Evolutionary conservation across 2,797 vertebrate species (phyloP).

Genomic region (Petrocephalus sullivani): DNA sequence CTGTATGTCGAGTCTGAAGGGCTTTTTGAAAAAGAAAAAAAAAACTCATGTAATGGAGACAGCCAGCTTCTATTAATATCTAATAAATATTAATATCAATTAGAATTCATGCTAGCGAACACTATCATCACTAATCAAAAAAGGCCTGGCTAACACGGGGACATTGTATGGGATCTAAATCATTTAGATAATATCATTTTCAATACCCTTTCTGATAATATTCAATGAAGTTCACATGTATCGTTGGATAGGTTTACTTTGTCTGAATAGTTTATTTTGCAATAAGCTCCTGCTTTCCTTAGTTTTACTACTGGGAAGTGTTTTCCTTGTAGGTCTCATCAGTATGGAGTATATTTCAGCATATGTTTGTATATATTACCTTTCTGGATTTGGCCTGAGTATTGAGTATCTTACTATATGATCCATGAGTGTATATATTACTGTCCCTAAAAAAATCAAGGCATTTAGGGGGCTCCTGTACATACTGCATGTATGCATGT

Average conservation of each 20-base stretch:
- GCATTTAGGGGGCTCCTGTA: not conserved
- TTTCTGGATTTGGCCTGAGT: not conserved
- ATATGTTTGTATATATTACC: not conserved
- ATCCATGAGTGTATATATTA: not conserved
- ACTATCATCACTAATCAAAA: not conserved
- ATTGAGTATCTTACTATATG: not conserved
- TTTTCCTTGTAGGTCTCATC: not conserved
- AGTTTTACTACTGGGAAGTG: not conserved
- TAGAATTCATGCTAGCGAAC: not conserved
- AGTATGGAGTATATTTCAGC: not conserved
- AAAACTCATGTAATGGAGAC: not conserved
- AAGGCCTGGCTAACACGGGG: not conserved
- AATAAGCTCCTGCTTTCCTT: not conserved
- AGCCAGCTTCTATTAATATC: not conserved
- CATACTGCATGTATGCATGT: not conserved
- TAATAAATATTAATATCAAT: not conserved
- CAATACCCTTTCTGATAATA: not conserved
- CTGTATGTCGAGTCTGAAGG: not conserved
- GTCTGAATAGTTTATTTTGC: not conserved
- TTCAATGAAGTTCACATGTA: not conserved
- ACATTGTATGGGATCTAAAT: not conserved
- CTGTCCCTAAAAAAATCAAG: not conserved
- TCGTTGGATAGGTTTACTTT: not conserved
- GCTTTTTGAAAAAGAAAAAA: not conserved
- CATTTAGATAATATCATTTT: not conserved